These are phyloP conservation scores for Drymonia ruficornis DNA, from an alignment of 2,888 invertebrate genomes.

Conservation along the genomic window DNA sequence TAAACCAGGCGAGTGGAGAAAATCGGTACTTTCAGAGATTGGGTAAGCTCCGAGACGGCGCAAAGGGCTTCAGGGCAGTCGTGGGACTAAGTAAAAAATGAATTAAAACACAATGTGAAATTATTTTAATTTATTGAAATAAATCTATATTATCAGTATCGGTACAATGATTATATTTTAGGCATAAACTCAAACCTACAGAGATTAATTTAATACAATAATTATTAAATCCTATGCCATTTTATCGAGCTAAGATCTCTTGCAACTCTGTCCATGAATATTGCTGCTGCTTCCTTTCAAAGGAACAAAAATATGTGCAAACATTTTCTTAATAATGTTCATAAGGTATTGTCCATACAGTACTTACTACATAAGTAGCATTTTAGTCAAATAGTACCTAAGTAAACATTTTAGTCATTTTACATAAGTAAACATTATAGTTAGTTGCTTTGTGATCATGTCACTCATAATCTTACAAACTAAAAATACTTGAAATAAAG, in stretches of 20 bases:
- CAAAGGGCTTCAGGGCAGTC: no score
- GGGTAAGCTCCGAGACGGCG: no score
- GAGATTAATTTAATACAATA: background rate
- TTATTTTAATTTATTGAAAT: background rate
- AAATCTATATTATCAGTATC: no score
- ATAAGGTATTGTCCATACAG: background rate
- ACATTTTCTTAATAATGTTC: slow-evolving; percentile 4
- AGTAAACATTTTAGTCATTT: background rate
- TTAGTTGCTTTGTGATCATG: slow-evolving; percentile 15
- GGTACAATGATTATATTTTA: background rate
- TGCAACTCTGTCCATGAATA: background rate
- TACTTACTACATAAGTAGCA: no score
- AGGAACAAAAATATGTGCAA: background rate
- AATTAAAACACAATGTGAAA: background rate
- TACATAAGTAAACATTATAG: background rate
- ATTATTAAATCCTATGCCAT: no score
- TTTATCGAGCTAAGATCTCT: background rate
- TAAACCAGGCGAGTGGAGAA: no score
- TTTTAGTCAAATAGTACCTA: no score
- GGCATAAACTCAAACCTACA: background rate
- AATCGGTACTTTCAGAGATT: no score
- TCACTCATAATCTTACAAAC: slow-evolving; percentile 24
- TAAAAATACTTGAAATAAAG: slow-evolving; percentile 22
- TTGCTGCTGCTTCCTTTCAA: background rate
- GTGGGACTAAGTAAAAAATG: no score